Conservation (phyloP, 2,888 invertebrate species). For the Lepidonotus clava region DNA sequence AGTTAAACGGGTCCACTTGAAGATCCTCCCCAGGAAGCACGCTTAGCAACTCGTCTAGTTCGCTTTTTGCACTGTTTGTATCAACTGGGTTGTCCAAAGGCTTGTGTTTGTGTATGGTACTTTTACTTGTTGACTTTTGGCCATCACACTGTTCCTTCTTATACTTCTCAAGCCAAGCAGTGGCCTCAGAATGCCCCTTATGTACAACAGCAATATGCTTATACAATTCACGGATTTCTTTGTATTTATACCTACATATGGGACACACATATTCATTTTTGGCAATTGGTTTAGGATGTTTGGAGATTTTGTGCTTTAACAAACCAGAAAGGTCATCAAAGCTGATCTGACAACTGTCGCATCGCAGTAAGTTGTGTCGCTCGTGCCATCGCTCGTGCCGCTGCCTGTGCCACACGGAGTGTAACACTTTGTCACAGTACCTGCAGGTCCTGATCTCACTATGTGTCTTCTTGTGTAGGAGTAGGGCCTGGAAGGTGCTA, state of each 20-base stretch:
- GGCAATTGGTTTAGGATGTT: neutral
- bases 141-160: no score
- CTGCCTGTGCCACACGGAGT: neutral
- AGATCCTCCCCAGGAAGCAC: neutral
- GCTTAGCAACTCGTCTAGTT: neutral
- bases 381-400: slow-evolving; percentile 28
- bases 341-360: neutral
- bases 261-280: neutral
- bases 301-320: neutral
- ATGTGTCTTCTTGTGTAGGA: neutral
- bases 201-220: neutral
- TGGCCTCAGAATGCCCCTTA: neutral
- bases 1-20: neutral
- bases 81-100: no score
- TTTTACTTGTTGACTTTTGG: no score
- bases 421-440: slow-evolving; percentile 8
- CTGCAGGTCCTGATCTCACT: neutral
- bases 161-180: neutral
- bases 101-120: no score
- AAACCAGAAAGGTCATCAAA: neutral
- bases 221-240: neutral
- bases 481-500: neutral
- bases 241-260: neutral
- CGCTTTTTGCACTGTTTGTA: no score
- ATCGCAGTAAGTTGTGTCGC: neutral